Base-by-base conservation (phyloP, 2,797 vertebrate species). In the Microctenopoma stevenorrisi region DNA sequence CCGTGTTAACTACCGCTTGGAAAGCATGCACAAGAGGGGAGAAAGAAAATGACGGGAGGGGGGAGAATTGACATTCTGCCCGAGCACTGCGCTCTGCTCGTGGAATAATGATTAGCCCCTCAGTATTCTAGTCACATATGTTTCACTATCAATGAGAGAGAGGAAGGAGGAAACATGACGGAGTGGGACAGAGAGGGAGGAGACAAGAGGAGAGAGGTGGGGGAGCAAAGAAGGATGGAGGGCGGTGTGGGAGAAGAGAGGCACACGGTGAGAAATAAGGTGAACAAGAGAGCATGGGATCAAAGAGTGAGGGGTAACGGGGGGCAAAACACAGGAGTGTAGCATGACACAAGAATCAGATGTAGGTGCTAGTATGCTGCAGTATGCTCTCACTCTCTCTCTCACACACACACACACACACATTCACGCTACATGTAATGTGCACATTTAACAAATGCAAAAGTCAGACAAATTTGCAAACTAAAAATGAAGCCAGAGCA, bases 31-130 rank as follows among this genome's bases (percentile, higher is more conserved):
- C 81, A 80, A 72, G 56, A 75, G 64, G 69, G 68, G 72, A 70
- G 76, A 74, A 48, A 62, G 56, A 74, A 73, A 66, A 71, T 78
- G 83, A 60, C 64, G 75, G 74, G 74, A 50, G 72, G 70, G 50
- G 78, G 79, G 78, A 50, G 77, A 81, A 89, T 93, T 94, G 93
- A 93, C 93, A 94, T 94, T 94, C 93, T 88, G 86, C 82, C 84
- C 74, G 40, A 91, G 86, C 81, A 58, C 90, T 87, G 85, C 63
- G 78, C 87, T 89, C 83, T 73, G 88, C 90, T 91, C 57, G 85
- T 90, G 82, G 94, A 94, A 94, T 95, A 94, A 94, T 94, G 93
- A 95, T 94, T 84, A 95, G 91, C 90, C 92, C 56, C 82, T 95
- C 91, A 88, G 93, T 84, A 95, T 94, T 93, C 93, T 68, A 82